Evolutionary conservation across 1,140 invertebrate species (phyloP).

Genomic region (Plectus sambesii): DNA sequence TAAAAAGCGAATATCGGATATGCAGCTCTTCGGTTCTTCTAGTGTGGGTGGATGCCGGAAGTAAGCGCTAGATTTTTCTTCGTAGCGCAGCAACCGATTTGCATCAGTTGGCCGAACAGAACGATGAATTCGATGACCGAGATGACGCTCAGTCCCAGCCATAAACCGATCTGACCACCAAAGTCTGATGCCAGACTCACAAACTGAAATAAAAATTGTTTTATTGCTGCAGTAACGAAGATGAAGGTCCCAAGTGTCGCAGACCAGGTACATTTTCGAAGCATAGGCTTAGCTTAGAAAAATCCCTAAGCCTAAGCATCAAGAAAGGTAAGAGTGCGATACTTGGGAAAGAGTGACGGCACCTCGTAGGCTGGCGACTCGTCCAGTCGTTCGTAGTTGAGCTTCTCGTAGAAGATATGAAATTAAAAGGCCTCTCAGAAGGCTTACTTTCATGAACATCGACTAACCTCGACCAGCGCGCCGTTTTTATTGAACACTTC

Average conservation of each 20-base stretch:
- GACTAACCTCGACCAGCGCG: conserved; percentile 26
- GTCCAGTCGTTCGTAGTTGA: conserved; percentile 29
- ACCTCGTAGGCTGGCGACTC: conserved; percentile 24
- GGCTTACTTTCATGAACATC: too few relatives aligned
- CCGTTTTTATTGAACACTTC: conserved; percentile 26
- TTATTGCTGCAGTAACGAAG: neutral
- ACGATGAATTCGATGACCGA: conserved; percentile 22
- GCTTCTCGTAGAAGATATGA: conserved; percentile 28
- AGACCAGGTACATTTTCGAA: too few relatives aligned
- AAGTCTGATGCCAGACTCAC: conserved; percentile 23
- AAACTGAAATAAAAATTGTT: conserved; percentile 16
- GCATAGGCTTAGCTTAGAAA: too few relatives aligned
- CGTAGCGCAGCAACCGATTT: too few relatives aligned
- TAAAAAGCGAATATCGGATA: too few relatives aligned
- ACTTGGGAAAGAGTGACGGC: too few relatives aligned
- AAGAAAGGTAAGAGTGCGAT: too few relatives aligned
- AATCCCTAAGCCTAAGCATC: too few relatives aligned
- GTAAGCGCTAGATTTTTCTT: too few relatives aligned
- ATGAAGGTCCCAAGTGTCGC: conserved; percentile 19
- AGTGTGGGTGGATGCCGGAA: too few relatives aligned
- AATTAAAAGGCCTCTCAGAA: too few relatives aligned
- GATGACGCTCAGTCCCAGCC: conserved; percentile 20
- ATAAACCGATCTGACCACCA: conserved; percentile 28
- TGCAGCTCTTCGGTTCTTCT: too few relatives aligned
- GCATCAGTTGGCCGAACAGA: conserved; percentile 17